phyloP scores from a whole-genome alignment of 2,888 invertebrate species.

The Aricia artaxerxes region DNA sequence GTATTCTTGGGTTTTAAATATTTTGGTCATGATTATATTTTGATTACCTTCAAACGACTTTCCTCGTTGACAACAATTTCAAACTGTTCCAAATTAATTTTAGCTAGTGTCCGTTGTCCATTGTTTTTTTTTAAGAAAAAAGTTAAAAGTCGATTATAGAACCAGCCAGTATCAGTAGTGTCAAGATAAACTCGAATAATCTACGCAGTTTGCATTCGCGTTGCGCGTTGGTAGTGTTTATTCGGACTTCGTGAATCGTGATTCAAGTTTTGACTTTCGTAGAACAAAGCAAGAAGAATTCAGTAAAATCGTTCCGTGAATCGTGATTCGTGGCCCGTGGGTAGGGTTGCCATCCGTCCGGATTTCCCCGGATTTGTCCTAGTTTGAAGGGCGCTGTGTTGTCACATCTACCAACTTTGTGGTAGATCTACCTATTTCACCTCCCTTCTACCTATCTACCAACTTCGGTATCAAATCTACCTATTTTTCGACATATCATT shows the following conservation, averaged over 20 bases:
- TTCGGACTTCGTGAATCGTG: neutral
- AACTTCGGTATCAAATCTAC: too few relatives aligned
- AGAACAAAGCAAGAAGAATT: neutral
- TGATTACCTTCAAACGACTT: neutral
- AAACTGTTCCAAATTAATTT: neutral
- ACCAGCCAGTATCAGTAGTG: neutral
- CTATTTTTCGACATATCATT: too few relatives aligned
- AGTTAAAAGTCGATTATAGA: neutral
- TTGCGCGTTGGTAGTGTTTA: neutral
- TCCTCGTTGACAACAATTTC: neutral
- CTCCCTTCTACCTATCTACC: too few relatives aligned
- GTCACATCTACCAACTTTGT: too few relatives aligned
- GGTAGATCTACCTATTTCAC: too few relatives aligned
- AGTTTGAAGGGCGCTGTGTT: too few relatives aligned
- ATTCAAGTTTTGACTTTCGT: neutral
- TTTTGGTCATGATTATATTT: neutral
- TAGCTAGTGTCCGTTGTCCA: neutral
- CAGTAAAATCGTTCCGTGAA: neutral
- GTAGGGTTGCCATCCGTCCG: too few relatives aligned
- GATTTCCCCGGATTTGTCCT: too few relatives aligned
- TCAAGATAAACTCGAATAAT: neutral
- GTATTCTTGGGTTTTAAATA: neutral
- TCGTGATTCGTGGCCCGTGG: too few relatives aligned
- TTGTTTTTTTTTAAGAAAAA: neutral
- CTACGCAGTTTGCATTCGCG: conserved; percentile 2